Base-by-base conservation (phyloP, 2,113 vertebrate species). In the Thinocorus orbignyianus region DNA sequence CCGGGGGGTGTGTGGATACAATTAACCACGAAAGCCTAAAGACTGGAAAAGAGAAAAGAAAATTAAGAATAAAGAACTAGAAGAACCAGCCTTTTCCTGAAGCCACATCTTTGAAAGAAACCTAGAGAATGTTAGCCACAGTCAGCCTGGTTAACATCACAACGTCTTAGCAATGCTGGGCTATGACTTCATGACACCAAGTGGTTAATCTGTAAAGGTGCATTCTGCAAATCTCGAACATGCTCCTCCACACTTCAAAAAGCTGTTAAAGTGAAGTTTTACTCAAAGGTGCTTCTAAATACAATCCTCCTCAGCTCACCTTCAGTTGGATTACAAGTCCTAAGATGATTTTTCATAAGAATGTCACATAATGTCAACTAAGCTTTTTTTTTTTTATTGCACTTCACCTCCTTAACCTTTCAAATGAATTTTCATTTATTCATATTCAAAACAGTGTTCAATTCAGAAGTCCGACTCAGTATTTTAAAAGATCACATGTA, bases 151-250 rank as follows among this genome's bases (percentile, higher is more conserved):
- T 2, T 42, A 48, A n/a, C 44, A 46, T 22, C 30, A 16, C 35
- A 52, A 8, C 24, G 17, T 13, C n/a, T 10, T 41, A 79, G 71
- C 17, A 28, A 7, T 0, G 3, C 35, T 83, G 52, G 52, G 24
- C 76, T 91, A 9, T 4, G 18, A 69, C 90, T 92, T 82, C 33
- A 7, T 92, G 96, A 90, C 88, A 96, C 81, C 95, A 37, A 88
- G 92, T 31, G 94, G 93, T 57, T 88, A 31, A 5, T 65, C 37
- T 48, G 54, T 11, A 92, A 79, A 89, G 57, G 11, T 73, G 86
- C 86, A 93, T 31, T 82, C n/a, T 46, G 30, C 18, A 14, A 2
- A 49, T 69, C 46, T 17, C 46, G 8, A 62, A 80, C 9, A 4
- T 5, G 51, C 26, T 81, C 22, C 61, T 94, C 18, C 1, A 1